Percentiles rank a stretch among this genome's conserved stretches.
These are phyloP conservation scores for Alloscopus bannaensis DNA, from an alignment of 2,888 invertebrate genomes.

Conservation along the genomic window DNA sequence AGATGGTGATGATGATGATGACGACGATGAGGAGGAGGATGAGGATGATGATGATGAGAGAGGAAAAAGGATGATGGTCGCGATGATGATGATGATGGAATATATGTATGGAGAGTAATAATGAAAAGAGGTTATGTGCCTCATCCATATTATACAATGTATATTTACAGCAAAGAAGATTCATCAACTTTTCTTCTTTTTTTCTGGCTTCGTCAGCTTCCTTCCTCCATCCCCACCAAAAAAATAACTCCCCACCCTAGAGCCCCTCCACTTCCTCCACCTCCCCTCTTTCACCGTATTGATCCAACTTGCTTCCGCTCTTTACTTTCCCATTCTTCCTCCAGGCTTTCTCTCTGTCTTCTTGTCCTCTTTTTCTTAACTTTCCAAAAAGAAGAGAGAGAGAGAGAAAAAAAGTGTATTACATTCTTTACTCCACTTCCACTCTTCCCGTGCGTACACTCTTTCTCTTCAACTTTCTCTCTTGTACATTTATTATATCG, in stretches of 20 bases:
- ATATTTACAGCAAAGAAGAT: slow-evolving; percentile 59
- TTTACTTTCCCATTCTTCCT: slow-evolving; percentile 66
- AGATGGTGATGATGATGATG: slow-evolving; percentile 51
- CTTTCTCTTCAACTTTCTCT: neutral
- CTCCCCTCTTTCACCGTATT: slow-evolving; percentile 64
- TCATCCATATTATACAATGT: slow-evolving; percentile 49
- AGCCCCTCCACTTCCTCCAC: slow-evolving; percentile 60
- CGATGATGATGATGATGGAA: slow-evolving; percentile 56
- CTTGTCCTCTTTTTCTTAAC: slow-evolving; percentile 59
- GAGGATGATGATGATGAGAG: slow-evolving; percentile 54
- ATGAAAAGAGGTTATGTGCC: slow-evolving; percentile 49
- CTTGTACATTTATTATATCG: slow-evolving; percentile 14
- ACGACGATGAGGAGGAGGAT: slow-evolving; percentile 48
- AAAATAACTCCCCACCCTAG: slow-evolving; percentile 62
- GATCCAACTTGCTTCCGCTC: slow-evolving; percentile 67
- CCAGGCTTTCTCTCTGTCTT: slow-evolving; percentile 53
- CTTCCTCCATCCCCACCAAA: slow-evolving; percentile 64
- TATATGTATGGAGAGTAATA: slow-evolving; percentile 47
- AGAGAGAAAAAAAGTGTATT: slow-evolving; percentile 51
- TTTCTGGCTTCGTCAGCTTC: slow-evolving; percentile 65
- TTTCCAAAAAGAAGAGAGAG: slow-evolving; percentile 49
- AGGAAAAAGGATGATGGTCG: slow-evolving; percentile 45
- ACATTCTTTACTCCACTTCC: slow-evolving; percentile 65
- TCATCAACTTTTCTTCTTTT: slow-evolving; percentile 64
- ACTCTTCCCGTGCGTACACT: slow-evolving; percentile 27